Evolutionary conservation across 2,888 invertebrate genomes (phyloP).

Genomic region (Synanthedon formicaeformis): DNA sequence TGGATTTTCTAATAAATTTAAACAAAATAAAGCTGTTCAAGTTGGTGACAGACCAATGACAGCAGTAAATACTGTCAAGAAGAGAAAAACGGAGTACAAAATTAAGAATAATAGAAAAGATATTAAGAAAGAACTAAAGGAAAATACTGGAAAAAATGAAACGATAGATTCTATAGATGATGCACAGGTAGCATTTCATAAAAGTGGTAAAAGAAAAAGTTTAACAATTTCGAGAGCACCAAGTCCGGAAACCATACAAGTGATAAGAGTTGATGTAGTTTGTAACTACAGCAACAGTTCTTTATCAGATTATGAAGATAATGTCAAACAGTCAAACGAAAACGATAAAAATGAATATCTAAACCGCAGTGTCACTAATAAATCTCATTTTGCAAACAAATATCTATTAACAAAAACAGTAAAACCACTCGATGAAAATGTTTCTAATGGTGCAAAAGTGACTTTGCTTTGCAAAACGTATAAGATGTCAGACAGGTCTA

Average conservation of each 20-base stretch:
- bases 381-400: conserved; percentile 37
- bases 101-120: conserved; percentile 9
- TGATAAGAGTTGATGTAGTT: conserved; percentile 62
- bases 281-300: conserved; percentile 37
- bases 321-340: conserved; percentile 12
- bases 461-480: conserved; percentile 61
- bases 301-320: conserved; percentile 28
- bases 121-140: conserved; percentile 14
- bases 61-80: conserved; percentile 17
- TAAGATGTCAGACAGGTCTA: conserved; percentile 40
- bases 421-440: conserved; percentile 47
- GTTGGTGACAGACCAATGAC: conserved; percentile 17
- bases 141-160: conserved; percentile 12
- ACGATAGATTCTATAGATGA: conserved; percentile 17
- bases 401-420: conserved; percentile 52
- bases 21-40: conserved; percentile 36
- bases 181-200: conserved; percentile 41
- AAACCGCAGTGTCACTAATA: conserved; percentile 11
- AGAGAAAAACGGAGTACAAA: conserved; percentile 17
- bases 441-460: conserved; percentile 51
- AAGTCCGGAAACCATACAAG: conserved; percentile 60
- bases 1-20: conserved; percentile 22
- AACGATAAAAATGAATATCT: not conserved
- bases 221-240: conserved; percentile 54
- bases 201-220: conserved; percentile 49